A percentile compares a stretch with the other conserved stretches of the same genome.
Evolutionary conservation across 2,888 invertebrate species (phyloP).

Genomic region (Idaea dimidiata): DNA sequence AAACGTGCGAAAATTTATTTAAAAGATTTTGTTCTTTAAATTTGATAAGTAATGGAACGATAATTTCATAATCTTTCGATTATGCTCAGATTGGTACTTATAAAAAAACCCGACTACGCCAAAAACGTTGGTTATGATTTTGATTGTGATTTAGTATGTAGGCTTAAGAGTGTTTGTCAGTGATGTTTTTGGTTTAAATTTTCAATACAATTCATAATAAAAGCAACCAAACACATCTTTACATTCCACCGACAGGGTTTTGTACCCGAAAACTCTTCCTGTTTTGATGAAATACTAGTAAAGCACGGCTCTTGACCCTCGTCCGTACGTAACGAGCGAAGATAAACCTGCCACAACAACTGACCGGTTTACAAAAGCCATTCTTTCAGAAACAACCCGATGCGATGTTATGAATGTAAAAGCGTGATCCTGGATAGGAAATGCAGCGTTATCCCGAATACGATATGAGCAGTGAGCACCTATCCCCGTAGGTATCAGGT

Average conservation of each 20-base stretch:
- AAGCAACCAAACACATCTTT: too few species aligned
- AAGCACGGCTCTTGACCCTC: neutral
- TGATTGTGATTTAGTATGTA: too few species aligned
- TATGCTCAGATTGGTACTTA: too few species aligned
- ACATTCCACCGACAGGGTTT: constrained; percentile 3
- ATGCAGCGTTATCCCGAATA: constrained; percentile 50
- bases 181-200: too few species aligned
- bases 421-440: constrained; percentile 31
- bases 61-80: too few species aligned
- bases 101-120: too few species aligned
- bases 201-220: too few species aligned
- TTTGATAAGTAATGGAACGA: too few species aligned
- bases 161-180: too few species aligned
- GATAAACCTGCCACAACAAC: neutral
- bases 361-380: neutral
- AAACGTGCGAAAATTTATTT: too few species aligned
- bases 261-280: constrained; percentile 16
- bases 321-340: neutral
- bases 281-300: neutral
- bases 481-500: constrained; percentile 56
- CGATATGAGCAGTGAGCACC: constrained; percentile 50
- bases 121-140: too few species aligned
- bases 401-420: constrained; percentile 7
- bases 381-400: neutral
- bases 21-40: too few species aligned